A percentile compares a stretch with the other conserved stretches of the same genome.
Evolutionary conservation across 1,140 invertebrate genomes (phyloP).

Genomic region (Trissolcus basalis): DNA sequence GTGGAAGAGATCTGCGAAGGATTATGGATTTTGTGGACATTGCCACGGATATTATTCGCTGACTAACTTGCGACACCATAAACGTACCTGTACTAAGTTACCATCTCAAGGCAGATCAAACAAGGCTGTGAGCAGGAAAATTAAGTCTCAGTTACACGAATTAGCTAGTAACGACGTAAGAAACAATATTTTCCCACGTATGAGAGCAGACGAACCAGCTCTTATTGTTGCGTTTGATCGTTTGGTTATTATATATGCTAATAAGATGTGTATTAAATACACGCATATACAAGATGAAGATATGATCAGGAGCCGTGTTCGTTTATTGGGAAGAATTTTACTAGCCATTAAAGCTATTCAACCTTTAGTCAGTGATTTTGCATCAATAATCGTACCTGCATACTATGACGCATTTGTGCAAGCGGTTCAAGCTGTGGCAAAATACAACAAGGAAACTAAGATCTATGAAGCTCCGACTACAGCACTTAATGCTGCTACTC

Average conservation of each 20-base stretch:
- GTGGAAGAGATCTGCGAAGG: neutral
- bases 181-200: neutral
- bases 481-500: too few species aligned
- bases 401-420: slow-evolving; percentile 4
- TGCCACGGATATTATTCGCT: neutral
- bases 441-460: slow-evolving; percentile 2
- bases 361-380: slow-evolving; percentile 10
- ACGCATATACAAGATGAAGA: neutral
- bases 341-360: neutral
- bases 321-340: neutral
- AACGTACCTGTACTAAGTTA: neutral
- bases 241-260: neutral
- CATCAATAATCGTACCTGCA: slow-evolving; percentile 3
- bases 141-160: neutral
- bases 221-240: neutral
- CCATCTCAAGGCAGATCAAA: neutral
- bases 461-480: too few species aligned
- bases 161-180: neutral
- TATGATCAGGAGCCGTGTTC: neutral
- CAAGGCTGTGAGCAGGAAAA: neutral
- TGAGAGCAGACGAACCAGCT: neutral
- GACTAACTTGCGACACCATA: neutral
- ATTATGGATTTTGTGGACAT: neutral
- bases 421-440: slow-evolving; percentile 3
- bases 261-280: neutral